Conservation (phyloP, 2,113 vertebrate species). For the Stigmatopora nigra region DNA sequence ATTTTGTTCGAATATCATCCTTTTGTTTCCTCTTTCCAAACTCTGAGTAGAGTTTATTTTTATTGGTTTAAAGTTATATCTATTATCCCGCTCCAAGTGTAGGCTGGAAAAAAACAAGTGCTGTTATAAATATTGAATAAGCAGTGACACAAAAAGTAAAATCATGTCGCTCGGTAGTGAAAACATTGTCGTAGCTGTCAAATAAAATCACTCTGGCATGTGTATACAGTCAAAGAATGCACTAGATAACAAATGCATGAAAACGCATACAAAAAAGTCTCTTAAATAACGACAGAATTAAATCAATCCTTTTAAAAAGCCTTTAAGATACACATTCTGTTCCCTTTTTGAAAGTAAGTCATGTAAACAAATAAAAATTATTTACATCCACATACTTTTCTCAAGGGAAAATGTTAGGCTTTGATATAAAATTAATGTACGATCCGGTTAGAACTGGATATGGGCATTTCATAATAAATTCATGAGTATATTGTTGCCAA, state of each 20-base stretch:
- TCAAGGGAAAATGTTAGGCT: neutral
- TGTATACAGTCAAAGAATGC: conserved; percentile 2
- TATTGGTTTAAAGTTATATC: conserved; percentile 16
- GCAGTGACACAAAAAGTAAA: conserved; percentile 20
- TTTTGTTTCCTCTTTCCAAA: neutral
- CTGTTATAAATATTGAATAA: conserved; percentile 38
- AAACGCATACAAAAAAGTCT: neutral
- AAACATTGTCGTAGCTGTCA: conserved; percentile 9
- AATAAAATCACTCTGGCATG: conserved; percentile 16
- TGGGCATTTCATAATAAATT: neutral
- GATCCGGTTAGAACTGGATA: neutral
- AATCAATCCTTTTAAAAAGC: neutral
- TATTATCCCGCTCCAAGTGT: conserved; percentile 7
- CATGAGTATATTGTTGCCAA: neutral
- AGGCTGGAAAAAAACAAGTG: conserved; percentile 29
- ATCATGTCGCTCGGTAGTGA: conserved; percentile 9
- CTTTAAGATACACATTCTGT: neutral
- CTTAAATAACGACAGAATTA: neutral
- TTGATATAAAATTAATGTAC: conserved; percentile 7
- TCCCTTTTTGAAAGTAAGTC: neutral
- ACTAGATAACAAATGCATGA: neutral
- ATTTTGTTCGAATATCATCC: neutral
- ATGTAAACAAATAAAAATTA: neutral
- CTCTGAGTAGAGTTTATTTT: conserved; percentile 1
- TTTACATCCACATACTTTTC: neutral